Percentiles rank a stretch among this genome's conserved stretches.
Evolutionary conservation across 2,888 invertebrate species (phyloP).

Genomic region (Heliothis peltigera): DNA sequence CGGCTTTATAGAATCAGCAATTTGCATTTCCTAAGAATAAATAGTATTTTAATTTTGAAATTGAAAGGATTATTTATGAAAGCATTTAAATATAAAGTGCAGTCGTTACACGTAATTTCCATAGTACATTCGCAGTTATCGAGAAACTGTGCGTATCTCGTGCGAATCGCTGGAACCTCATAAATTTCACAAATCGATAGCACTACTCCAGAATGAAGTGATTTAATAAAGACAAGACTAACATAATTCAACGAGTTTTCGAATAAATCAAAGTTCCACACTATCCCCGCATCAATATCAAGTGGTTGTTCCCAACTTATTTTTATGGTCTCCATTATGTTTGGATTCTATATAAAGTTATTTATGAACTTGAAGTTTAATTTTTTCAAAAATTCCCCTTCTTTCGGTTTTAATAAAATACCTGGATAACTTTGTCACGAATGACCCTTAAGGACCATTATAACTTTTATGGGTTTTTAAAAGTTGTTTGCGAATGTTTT

Average conservation of each 20-base stretch:
- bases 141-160: constrained; percentile 37
- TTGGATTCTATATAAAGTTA: constrained; percentile 40
- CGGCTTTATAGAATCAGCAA: background rate
- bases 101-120: constrained; percentile 14
- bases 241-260: constrained; percentile 51
- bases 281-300: constrained; percentile 48
- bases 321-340: constrained; percentile 49
- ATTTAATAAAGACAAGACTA: constrained; percentile 54
- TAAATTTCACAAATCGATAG: constrained; percentile 53
- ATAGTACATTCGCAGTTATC: constrained; percentile 22
- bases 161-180: constrained; percentile 37
- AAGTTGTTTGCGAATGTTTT: constrained; percentile 29
- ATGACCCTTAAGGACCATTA: constrained; percentile 39
- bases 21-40: background rate
- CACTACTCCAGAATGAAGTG: constrained; percentile 52
- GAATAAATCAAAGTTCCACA: constrained; percentile 55
- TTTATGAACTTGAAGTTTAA: constrained; percentile 50
- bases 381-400: constrained; percentile 42
- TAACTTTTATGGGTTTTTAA: constrained; percentile 39
- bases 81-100: background rate
- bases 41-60: background rate
- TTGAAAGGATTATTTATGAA: background rate
- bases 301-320: constrained; percentile 46
- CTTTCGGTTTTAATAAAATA: constrained; percentile 40
- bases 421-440: constrained; percentile 30